Evolutionary conservation across 1,140 invertebrate species (phyloP).

Genomic region (Neomicropteryx cornuta): DNA sequence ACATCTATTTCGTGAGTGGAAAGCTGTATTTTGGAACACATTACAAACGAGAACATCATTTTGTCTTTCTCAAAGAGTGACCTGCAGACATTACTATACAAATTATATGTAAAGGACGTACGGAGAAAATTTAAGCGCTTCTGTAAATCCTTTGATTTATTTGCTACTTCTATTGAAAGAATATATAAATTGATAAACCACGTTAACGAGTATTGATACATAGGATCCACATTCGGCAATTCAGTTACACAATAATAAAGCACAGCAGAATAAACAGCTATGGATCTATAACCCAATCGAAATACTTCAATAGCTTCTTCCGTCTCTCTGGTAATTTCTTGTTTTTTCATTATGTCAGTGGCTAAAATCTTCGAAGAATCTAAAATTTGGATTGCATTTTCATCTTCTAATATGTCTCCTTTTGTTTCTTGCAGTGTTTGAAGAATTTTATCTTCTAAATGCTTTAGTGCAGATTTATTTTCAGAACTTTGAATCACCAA

Average conservation of each 20-base stretch:
- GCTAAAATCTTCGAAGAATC: constrained; percentile 71
- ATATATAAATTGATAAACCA: constrained; percentile 83
- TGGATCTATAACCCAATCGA: constrained; percentile 60
- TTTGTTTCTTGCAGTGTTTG: constrained; percentile 61
- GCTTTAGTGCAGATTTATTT: constrained; percentile 61
- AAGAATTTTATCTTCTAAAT: constrained; percentile 76
- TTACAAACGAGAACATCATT: constrained; percentile 70
- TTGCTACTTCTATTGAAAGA: constrained; percentile 68
- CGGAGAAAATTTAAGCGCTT: constrained; percentile 55
- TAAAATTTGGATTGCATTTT: constrained; percentile 67
- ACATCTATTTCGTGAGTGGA: constrained; percentile 50
- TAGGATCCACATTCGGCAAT: constrained; percentile 77
- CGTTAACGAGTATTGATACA: constrained; percentile 77
- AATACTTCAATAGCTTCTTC: constrained; percentile 58
- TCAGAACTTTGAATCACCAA: constrained; percentile 66
- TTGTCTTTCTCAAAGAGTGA: constrained; percentile 87
- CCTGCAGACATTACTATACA: constrained; percentile 73
- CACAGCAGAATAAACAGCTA: constrained; percentile 66
- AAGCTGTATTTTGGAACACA: constrained; percentile 56
- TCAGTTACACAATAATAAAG: constrained; percentile 80
- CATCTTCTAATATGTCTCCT: constrained; percentile 80
- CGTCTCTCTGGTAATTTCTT: constrained; percentile 50
- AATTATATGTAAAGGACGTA: constrained; percentile 66
- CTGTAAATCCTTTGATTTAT: constrained; percentile 57
- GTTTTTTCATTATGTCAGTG: constrained; percentile 60